A percentile compares a stretch with the other conserved stretches of the same genome.
Conservation (phyloP, 1,140 invertebrate genomes). For the Drosophila athabasca region DNA sequence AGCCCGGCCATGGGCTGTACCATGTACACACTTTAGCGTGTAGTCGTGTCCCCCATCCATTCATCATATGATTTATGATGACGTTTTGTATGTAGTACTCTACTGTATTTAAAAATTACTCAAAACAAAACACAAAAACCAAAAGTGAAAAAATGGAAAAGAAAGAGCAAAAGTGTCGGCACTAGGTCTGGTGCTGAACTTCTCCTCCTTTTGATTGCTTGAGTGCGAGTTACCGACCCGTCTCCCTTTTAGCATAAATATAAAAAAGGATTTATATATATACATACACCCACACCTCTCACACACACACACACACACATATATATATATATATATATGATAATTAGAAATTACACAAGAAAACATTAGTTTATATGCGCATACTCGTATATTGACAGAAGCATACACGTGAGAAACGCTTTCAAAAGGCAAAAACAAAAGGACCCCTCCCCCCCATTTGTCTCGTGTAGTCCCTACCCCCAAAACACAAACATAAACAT, state of each 20-base stretch:
- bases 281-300: constrained; percentile 5
- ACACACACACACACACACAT: constrained; percentile 21
- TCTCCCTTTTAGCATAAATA: constrained; percentile 47
- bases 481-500: constrained; percentile 56
- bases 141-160: background rate
- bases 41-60: background rate
- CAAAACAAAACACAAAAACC: constrained; percentile 11
- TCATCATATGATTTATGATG: constrained; percentile 13
- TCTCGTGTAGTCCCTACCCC: constrained; percentile 2
- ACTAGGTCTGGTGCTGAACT: too few species aligned
- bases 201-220: constrained; percentile 6
- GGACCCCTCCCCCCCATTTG: background rate
- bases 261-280: constrained; percentile 24
- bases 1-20: too few species aligned
- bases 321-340: constrained; percentile 22
- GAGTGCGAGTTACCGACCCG: constrained; percentile 1
- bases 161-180: too few species aligned
- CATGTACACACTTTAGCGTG: constrained; percentile 1
- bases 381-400: constrained; percentile 5
- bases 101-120: constrained; percentile 52
- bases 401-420: constrained; percentile 31
- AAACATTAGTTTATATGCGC: constrained; percentile 23
- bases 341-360: constrained; percentile 51
- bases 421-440: constrained; percentile 48
- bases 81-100: constrained; percentile 62